phyloP scores from a whole-genome alignment of 2,888 invertebrate species.

The Nomada fabriciana region DNA sequence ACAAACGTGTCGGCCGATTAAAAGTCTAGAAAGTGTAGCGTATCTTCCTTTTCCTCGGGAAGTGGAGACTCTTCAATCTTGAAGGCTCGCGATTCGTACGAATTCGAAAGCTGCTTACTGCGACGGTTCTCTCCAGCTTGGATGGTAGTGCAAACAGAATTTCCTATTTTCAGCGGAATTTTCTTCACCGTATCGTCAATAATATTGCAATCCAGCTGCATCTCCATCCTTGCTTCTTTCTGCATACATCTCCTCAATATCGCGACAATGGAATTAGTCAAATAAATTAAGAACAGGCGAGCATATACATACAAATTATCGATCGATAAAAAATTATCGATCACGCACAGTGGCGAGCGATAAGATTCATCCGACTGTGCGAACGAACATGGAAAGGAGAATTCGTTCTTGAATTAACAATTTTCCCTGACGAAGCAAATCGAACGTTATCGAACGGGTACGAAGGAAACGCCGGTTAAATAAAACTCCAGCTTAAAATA shows the following conservation, averaged over 20 bases:
- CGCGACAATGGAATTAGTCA: too few relatives aligned
- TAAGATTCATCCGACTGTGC: too few relatives aligned
- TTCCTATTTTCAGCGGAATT: too few relatives aligned
- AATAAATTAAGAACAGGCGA: too few relatives aligned
- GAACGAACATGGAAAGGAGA: too few relatives aligned
- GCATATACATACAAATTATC: too few relatives aligned
- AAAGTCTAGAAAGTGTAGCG: neutral
- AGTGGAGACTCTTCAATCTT: neutral
- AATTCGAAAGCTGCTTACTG: neutral
- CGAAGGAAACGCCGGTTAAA: neutral
- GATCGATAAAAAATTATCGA: too few relatives aligned
- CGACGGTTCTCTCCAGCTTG: neutral
- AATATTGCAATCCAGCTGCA: too few relatives aligned
- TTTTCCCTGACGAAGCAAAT: neutral
- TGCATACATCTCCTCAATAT: too few relatives aligned
- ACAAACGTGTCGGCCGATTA: conserved; percentile 23
- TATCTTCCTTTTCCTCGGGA: neutral
- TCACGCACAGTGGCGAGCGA: too few relatives aligned
- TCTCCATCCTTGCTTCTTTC: too few relatives aligned
- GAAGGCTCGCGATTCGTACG: neutral
- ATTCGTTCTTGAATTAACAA: neutral
- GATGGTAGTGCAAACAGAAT: neutral
- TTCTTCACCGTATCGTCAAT: too few relatives aligned
- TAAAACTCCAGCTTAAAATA: conserved; percentile 7
- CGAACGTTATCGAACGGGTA: neutral